phyloP scores from a whole-genome alignment of 2,888 invertebrate genomes.

The Phytoseiulus persimilis region DNA sequence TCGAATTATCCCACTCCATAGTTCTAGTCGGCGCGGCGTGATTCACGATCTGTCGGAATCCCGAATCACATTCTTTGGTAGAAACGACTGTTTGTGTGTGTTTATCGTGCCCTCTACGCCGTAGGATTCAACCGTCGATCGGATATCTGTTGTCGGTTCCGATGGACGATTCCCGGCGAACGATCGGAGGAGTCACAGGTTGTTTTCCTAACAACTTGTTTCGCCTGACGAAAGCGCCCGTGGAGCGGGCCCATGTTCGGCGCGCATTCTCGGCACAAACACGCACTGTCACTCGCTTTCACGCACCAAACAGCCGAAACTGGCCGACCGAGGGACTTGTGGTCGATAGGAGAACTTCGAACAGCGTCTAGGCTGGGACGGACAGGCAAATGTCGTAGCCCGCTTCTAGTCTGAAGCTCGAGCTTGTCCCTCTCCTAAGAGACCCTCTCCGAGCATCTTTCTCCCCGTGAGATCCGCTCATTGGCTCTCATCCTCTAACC shows the following conservation, averaged over 20 bases:
- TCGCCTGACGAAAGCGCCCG: not conserved
- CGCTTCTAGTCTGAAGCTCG: constrained; percentile 5
- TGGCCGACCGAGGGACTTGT: not conserved
- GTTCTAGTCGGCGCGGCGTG: not conserved
- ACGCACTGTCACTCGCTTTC: not conserved
- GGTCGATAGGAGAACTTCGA: not conserved
- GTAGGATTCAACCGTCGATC: not conserved
- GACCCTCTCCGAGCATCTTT: not conserved
- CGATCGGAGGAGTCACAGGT: not conserved
- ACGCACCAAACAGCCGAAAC: not conserved
- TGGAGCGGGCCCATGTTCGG: not conserved
- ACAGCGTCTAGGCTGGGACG: not conserved
- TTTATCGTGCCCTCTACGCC: not conserved
- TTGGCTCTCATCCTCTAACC: not conserved
- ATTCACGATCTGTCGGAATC: not conserved
- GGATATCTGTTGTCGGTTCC: not conserved
- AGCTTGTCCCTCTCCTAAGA: not conserved
- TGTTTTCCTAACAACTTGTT: not conserved
- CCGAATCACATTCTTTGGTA: not conserved
- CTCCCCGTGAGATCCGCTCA: not conserved
- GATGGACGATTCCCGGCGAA: not conserved
- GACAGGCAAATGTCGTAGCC: not conserved
- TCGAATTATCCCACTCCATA: not conserved
- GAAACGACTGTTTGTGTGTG: not conserved
- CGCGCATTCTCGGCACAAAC: not conserved